phyloP scores from a whole-genome alignment of 2,888 invertebrate species.

The Flabesymbios commensalis region DNA sequence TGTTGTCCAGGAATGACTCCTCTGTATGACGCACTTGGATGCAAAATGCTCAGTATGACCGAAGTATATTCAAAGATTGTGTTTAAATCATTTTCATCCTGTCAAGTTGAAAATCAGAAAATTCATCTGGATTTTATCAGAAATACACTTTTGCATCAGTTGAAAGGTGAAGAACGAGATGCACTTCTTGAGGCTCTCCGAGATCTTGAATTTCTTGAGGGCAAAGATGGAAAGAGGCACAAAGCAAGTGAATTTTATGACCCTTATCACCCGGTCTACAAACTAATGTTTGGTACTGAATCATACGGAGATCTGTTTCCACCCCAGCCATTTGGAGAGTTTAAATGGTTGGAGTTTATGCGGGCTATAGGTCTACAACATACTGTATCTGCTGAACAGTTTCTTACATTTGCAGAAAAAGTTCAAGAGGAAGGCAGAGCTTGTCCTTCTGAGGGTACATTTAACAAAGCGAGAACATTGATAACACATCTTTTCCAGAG shows the following conservation, averaged over 20 bases:
- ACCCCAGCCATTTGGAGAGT: constrained; percentile 34
- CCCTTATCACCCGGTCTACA: constrained; percentile 35
- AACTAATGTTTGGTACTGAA: constrained; percentile 25
- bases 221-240: constrained; percentile 14
- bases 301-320: constrained; percentile 23
- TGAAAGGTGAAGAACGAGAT: constrained; percentile 27
- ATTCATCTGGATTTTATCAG: constrained; percentile 34
- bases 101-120: constrained; percentile 23
- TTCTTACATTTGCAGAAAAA: constrained; percentile 32
- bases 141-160: constrained; percentile 29
- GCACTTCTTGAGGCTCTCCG: constrained; percentile 21
- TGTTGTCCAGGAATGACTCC: constrained; percentile 18
- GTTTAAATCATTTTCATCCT: constrained; percentile 33
- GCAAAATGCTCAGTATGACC: constrained; percentile 20
- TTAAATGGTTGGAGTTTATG: constrained; percentile 38
- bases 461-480: constrained; percentile 32
- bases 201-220: constrained; percentile 30
- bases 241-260: constrained; percentile 32
- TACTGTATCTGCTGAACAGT: constrained; percentile 26
- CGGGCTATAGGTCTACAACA: constrained; percentile 28
- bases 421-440: constrained; percentile 28
- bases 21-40: constrained; percentile 32
- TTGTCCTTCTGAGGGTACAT: constrained; percentile 23
- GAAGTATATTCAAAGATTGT: constrained; percentile 35
- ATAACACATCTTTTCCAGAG: constrained; percentile 34